Evolutionary conservation across 2,888 invertebrate species (phyloP).

Genomic region (Hyles lineata): DNA sequence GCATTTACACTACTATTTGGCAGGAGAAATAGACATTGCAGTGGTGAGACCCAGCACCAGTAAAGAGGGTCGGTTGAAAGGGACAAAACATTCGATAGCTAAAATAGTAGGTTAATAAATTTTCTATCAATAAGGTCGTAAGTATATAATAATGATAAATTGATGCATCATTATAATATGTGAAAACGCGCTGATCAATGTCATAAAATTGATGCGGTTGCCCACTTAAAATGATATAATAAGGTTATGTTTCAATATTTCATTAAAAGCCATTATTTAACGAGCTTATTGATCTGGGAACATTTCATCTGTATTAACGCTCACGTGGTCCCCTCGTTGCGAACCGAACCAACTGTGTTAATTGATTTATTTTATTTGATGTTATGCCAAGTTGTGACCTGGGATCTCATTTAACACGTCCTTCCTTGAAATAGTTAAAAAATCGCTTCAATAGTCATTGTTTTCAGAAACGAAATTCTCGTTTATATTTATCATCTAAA

Average conservation of each 20-base stretch:
- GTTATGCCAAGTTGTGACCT: not conserved
- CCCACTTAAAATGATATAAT: not conserved
- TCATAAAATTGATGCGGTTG: not conserved
- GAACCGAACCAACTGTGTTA: not conserved
- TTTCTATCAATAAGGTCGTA: too few relatives aligned
- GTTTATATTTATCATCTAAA: not conserved
- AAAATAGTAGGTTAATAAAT: too few relatives aligned
- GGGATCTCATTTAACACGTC: not conserved
- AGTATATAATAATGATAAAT: too few relatives aligned
- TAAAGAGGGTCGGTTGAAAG: too few relatives aligned
- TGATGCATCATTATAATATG: too few relatives aligned
- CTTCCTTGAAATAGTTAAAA: not conserved
- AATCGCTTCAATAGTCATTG: not conserved
- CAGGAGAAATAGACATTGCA: too few relatives aligned
- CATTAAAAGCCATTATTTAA: not conserved
- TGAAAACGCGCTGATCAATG: too few relatives aligned
- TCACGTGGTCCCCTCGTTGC: not conserved
- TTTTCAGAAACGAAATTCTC: not conserved
- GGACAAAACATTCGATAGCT: too few relatives aligned
- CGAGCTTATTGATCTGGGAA: slow-evolving; percentile 4
- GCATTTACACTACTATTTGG: too few relatives aligned
- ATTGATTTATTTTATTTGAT: slow-evolving; percentile 5
- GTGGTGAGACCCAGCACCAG: too few relatives aligned
- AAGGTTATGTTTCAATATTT: not conserved
- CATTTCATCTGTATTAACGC: slow-evolving; percentile 4